A percentile compares a stretch with the other conserved stretches of the same genome.
Evolutionary conservation across 1,140 invertebrate genomes (phyloP).

Genomic region (Drosophila erecta): DNA sequence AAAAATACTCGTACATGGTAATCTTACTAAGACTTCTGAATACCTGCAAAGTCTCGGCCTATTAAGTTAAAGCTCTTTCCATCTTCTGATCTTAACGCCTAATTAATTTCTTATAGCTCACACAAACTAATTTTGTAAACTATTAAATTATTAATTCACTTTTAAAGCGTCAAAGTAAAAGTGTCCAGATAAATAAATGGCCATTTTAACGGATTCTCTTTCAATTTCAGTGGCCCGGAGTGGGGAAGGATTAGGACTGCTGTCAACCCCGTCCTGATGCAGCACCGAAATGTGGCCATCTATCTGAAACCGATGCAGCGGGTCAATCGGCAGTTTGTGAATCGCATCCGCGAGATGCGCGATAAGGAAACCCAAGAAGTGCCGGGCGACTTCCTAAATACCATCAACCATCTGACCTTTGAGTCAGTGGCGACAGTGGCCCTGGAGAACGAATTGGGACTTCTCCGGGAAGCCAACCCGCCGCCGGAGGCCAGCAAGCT

Average conservation of each 20-base stretch:
- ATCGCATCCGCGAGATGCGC: slow-evolving; percentile 86
- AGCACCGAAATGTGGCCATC: slow-evolving; percentile 45
- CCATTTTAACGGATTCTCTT: background rate
- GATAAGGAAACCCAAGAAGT: slow-evolving; percentile 85
- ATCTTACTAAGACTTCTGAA: no score
- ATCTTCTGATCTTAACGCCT: no score
- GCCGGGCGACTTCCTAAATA: slow-evolving; percentile 86
- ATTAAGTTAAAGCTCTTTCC: no score
- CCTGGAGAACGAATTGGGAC: slow-evolving; percentile 85
- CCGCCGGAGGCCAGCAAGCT: slow-evolving; percentile 13
- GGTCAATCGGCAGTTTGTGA: slow-evolving; percentile 87
- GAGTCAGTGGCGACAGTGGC: slow-evolving; percentile 89
- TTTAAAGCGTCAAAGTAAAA: no score
- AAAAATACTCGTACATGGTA: background rate
- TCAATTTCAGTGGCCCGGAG: slow-evolving; percentile 29
- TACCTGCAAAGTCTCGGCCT: no score
- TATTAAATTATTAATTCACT: no score
- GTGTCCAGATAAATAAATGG: no score
- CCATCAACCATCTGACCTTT: slow-evolving; percentile 88
- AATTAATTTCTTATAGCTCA: background rate
- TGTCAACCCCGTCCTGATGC: slow-evolving; percentile 59
- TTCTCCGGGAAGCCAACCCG: slow-evolving; percentile 5
- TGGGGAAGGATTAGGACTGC: slow-evolving; percentile 39
- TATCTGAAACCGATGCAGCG: slow-evolving; percentile 52
- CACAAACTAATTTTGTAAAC: background rate